These are phyloP conservation scores for Dendrocincla tyrannina DNA, from an alignment of 2,797 vertebrate species.

Conservation along the genomic window DNA sequence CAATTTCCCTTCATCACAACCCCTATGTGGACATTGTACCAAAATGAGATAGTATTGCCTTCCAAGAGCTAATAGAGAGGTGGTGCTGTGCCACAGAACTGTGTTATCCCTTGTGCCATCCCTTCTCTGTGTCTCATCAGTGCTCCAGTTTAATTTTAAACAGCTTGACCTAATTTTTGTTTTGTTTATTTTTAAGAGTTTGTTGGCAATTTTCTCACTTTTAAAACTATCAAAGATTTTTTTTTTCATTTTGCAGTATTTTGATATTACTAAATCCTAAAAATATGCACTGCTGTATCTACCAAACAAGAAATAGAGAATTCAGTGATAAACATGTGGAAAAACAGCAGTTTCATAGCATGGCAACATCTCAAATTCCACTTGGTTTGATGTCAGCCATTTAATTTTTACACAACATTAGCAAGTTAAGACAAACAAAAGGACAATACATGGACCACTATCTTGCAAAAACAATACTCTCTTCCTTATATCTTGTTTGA, in stretches of 20 bases:
- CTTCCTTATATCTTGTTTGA: not conserved
- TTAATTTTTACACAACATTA: not conserved
- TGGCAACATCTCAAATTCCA: not conserved
- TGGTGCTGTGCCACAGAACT: not conserved
- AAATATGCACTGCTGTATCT: not conserved
- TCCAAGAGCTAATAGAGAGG: not conserved
- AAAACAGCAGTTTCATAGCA: not conserved
- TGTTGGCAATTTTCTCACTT: slow-evolving; percentile 13
- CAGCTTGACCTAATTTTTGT: not conserved
- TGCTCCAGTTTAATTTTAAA: not conserved
- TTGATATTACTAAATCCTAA: not conserved
- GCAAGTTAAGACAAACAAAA: not conserved
- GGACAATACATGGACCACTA: not conserved
- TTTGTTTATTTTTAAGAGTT: not conserved
- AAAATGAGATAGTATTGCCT: not conserved
- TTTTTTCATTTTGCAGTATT: not conserved
- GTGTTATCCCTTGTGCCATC: not conserved
- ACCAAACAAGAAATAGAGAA: not conserved
- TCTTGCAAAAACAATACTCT: not conserved
- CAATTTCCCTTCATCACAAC: not conserved
- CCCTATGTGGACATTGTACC: not conserved
- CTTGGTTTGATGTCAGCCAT: not conserved
- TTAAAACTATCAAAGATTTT: not conserved
- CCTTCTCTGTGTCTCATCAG: not conserved
- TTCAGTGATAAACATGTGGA: not conserved